Evolutionary conservation across 1,140 invertebrate genomes (phyloP), one percentile per base, ranked within the genome.

Genomic region (Pseudomyrmex pallidus): DNA sequence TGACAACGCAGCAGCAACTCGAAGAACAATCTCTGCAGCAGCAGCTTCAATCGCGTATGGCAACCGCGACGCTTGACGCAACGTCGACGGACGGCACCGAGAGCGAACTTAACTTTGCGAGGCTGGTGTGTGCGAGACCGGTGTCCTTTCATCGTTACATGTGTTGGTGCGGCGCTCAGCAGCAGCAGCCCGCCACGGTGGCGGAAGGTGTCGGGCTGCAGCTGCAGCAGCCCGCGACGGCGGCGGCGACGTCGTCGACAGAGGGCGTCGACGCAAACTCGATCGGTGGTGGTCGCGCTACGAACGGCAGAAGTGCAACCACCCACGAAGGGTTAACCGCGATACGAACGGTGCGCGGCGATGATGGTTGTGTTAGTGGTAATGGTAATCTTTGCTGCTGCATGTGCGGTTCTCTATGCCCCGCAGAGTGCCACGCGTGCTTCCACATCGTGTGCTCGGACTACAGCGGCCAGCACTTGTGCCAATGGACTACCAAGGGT

Each of bases 381-480:
- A 59, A 10, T 76, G 85, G 87, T 59, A 90, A 73, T 90, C 72
- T 90, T 54, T 96, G 95, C 94, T 96, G 95, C 92, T 96, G 95
- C 94, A 95, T 95, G 94, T 96, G 95, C 93, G 95, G 94, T 93
- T 94, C 94, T 93, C 91, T 95, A 90, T 96, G 95, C 94, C 95
- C 95, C 86, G 87, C 95, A 96, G 96, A 96, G 92, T 96, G 96
- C 92, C 95, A 96, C 92, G 95, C 95, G 90, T 96, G 96, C 92
- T 96, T 96, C 95, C 96, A 96, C 94, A 94, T 94, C 90, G 94
- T 95, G 84, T 96, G 96, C 94, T 91, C 94, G 82, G 93, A 94
- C 72, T 95, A 94, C 92, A 94, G 93, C 88, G 91, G 92, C 89
- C 94, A 95, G 85, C 95, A 95, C 88, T 90, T 94, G 85, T 96